Percentiles rank a stretch among this genome's conserved stretches.
Conservation (phyloP, 2,888 invertebrate species). For the Lampropteryx suffumata region DNA sequence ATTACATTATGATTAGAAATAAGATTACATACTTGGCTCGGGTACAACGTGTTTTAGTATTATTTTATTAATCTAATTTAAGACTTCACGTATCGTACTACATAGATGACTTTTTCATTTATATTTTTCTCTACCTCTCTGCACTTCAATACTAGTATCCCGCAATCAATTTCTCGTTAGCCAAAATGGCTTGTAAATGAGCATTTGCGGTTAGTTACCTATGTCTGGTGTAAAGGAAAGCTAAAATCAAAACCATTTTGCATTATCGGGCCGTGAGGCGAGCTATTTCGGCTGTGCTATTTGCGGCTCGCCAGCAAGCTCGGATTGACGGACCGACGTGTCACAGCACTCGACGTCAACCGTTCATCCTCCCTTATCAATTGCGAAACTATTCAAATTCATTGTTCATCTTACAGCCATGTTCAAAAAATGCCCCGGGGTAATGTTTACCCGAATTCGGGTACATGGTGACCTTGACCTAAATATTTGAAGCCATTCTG, state of each 20-base stretch:
- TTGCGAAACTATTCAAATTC: conserved; percentile 44
- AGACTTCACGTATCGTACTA: too few species aligned
- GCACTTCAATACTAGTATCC: too few species aligned
- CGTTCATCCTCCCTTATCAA: conserved; percentile 57
- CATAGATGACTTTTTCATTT: conserved; percentile 1
- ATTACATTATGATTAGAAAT: conserved; percentile 51
- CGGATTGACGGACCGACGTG: conserved; percentile 80
- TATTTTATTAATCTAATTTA: too few species aligned
- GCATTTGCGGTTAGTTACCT: too few species aligned
- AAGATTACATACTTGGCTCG: conserved; percentile 62
- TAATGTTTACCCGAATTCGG: conserved; percentile 31
- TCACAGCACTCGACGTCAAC: conserved; percentile 68
- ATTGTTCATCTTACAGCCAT: not conserved
- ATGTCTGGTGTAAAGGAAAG: conserved; percentile 58
- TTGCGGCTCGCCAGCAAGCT: conserved; percentile 76
- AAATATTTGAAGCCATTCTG: conserved; percentile 56
- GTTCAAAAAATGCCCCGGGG: too few species aligned
- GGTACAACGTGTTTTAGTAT: conserved; percentile 49
- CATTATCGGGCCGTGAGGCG: conserved; percentile 76
- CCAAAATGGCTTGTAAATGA: conserved; percentile 22
- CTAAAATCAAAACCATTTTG: conserved; percentile 77
- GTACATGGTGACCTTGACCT: conserved; percentile 74
- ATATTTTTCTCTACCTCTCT: too few species aligned
- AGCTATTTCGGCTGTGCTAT: conserved; percentile 77
- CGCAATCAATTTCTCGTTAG: not conserved